Evolutionary conservation across 2,888 invertebrate species (phyloP).

Genomic region (Cantharis nigra): DNA sequence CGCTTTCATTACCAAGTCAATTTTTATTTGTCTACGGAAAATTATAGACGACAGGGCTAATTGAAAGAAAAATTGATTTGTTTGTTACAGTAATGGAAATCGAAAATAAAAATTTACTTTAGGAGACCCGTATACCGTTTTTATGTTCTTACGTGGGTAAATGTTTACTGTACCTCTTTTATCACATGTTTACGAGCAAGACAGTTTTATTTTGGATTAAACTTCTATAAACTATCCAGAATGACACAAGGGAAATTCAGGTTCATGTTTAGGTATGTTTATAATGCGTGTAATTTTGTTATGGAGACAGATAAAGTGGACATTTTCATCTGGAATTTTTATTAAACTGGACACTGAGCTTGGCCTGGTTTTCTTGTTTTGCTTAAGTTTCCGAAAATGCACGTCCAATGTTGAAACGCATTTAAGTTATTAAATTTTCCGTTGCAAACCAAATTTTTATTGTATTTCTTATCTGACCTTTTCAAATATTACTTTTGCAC

Average conservation of each 20-base stretch:
- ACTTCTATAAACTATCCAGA: slow-evolving; percentile 20
- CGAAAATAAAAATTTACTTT: slow-evolving; percentile 25
- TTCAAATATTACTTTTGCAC: not conserved
- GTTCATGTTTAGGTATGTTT: slow-evolving; percentile 23
- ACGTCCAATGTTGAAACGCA: not conserved
- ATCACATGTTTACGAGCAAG: slow-evolving; percentile 28
- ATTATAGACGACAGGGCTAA: not conserved
- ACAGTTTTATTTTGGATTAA: slow-evolving; percentile 32
- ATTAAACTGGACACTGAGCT: slow-evolving; percentile 10
- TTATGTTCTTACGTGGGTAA: slow-evolving; percentile 17
- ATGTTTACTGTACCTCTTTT: slow-evolving; percentile 24
- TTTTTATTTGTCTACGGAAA: not conserved
- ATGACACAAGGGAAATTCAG: slow-evolving; percentile 20
- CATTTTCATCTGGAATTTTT: slow-evolving; percentile 16
- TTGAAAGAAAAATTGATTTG: not conserved
- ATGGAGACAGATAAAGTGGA: slow-evolving; percentile 14
- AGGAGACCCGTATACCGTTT: not conserved
- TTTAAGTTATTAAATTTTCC: not conserved
- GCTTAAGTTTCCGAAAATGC: not conserved
- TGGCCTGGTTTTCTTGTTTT: not conserved
- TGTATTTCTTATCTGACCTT: no score
- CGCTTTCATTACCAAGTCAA: not conserved
- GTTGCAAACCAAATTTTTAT: not conserved
- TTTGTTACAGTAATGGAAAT: not conserved
- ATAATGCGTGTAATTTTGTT: slow-evolving; percentile 23